These are phyloP conservation scores for Drosophila fuyamai DNA, from an alignment of 1,140 invertebrate species.

Conservation along the genomic window DNA sequence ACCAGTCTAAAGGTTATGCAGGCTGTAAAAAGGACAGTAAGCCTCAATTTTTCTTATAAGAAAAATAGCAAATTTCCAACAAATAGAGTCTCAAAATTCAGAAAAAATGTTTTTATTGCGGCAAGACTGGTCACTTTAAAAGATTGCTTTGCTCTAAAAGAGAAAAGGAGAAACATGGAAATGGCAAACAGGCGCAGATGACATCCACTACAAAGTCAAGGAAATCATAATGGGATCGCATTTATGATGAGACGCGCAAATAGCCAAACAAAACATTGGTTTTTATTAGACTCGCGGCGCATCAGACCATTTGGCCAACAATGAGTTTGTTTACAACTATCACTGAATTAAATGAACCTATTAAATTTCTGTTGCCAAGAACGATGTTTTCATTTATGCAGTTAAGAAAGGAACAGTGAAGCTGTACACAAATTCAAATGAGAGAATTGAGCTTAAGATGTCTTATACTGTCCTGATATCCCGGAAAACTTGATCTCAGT, in stretches of 20 bases:
- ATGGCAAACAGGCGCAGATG: too few relatives aligned
- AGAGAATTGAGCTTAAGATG: slow-evolving; percentile 1
- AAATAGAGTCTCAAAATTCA: neutral
- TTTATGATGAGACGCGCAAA: too few relatives aligned
- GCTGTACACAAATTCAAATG: neutral
- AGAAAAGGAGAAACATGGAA: too few relatives aligned
- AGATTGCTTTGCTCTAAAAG: slow-evolving; percentile 53
- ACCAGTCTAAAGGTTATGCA: slow-evolving; percentile 5
- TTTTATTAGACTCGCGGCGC: neutral
- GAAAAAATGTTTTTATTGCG: slow-evolving; percentile 1
- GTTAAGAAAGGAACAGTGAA: slow-evolving; percentile 1
- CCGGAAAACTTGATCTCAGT: slow-evolving; percentile 1
- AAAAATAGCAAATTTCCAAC: neutral
- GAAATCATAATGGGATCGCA: too few relatives aligned
- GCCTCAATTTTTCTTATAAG: slow-evolving; percentile 3
- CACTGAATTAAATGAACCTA: neutral
- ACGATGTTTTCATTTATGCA: neutral
- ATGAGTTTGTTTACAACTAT: neutral
- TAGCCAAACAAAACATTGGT: neutral
- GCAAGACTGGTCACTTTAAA: neutral
- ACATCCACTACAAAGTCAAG: too few relatives aligned
- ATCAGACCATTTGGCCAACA: slow-evolving; percentile 2
- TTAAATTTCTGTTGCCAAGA: slow-evolving; percentile 2
- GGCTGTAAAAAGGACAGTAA: slow-evolving; percentile 3
- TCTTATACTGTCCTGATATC: neutral